Evolutionary conservation across 1,140 invertebrate genomes (phyloP).

Genomic region (Nephotettix cincticeps): DNA sequence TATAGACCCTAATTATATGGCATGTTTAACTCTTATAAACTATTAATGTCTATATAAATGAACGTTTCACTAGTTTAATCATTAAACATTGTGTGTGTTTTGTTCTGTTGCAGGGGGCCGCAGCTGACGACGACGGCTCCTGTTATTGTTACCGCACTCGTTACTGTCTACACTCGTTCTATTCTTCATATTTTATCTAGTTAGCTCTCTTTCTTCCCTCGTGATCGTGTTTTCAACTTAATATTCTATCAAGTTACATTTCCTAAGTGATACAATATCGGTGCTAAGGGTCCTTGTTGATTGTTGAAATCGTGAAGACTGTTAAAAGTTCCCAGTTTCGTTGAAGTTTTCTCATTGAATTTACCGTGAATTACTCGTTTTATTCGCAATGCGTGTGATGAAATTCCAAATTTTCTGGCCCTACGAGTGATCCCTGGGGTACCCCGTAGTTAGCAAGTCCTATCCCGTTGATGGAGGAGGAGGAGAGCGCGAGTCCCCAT

Average conservation of each 20-base stretch:
- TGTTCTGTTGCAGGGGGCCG: slow-evolving; percentile 7
- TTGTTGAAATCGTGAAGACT: not conserved
- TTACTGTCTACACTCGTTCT: not conserved
- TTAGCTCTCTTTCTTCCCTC: not conserved
- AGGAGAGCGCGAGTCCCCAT: not conserved
- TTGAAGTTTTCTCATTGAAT: not conserved
- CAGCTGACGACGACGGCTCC: not conserved
- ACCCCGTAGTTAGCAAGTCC: not conserved
- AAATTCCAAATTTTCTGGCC: not conserved
- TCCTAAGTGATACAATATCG: not conserved
- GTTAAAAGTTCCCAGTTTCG: not conserved
- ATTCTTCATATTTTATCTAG: not conserved
- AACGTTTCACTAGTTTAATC: no score
- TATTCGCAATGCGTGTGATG: no score
- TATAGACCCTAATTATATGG: no score
- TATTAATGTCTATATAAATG: no score
- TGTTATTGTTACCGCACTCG: not conserved
- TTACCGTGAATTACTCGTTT: not conserved
- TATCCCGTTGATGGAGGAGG: slow-evolving; percentile 18
- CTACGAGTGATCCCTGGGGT: not conserved
- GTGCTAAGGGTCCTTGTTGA: not conserved
- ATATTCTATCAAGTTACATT: not conserved
- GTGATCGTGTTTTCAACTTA: not conserved
- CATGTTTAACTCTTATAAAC: no score
- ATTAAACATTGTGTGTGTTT: no score